phyloP scores from a whole-genome alignment of 1,140 invertebrate species.

The Euwallacea fornicatus region DNA sequence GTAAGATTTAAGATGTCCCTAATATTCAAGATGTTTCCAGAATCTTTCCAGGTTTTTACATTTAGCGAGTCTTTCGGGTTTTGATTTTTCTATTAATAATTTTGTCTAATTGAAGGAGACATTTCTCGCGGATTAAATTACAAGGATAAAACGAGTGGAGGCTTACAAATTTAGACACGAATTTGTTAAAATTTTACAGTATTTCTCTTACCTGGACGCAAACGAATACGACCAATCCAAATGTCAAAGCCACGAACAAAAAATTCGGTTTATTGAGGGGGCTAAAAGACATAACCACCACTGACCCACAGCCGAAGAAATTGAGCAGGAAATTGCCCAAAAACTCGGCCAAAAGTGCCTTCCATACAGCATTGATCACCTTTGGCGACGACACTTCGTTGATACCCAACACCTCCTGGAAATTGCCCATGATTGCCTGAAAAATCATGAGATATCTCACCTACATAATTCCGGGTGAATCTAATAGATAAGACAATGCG shows the following conservation, averaged over 20 bases:
- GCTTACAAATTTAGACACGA: too few relatives aligned
- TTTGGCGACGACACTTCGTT: slow-evolving; percentile 66
- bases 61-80: too few relatives aligned
- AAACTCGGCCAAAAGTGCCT: slow-evolving; percentile 81
- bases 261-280: slow-evolving; percentile 57
- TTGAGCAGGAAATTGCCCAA: slow-evolving; percentile 80
- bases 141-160: too few relatives aligned
- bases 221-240: slow-evolving; percentile 83
- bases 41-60: too few relatives aligned
- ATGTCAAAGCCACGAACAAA: slow-evolving; percentile 80
- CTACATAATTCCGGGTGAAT: too few relatives aligned
- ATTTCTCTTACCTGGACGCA: slow-evolving; percentile 66
- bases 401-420: slow-evolving; percentile 64
- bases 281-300: slow-evolving; percentile 55
- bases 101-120: too few relatives aligned
- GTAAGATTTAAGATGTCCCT: too few relatives aligned
- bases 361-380: slow-evolving; percentile 58
- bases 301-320: slow-evolving; percentile 81
- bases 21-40: too few relatives aligned
- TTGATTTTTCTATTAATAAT: too few relatives aligned
- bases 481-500: too few relatives aligned
- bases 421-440: slow-evolving; percentile 55
- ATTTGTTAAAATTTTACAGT: too few relatives aligned
- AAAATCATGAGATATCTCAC: not conserved
- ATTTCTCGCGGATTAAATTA: too few relatives aligned